Base-by-base conservation (phyloP, 1,140 invertebrate genomes). In the Lepidurus arcticus region DNA sequence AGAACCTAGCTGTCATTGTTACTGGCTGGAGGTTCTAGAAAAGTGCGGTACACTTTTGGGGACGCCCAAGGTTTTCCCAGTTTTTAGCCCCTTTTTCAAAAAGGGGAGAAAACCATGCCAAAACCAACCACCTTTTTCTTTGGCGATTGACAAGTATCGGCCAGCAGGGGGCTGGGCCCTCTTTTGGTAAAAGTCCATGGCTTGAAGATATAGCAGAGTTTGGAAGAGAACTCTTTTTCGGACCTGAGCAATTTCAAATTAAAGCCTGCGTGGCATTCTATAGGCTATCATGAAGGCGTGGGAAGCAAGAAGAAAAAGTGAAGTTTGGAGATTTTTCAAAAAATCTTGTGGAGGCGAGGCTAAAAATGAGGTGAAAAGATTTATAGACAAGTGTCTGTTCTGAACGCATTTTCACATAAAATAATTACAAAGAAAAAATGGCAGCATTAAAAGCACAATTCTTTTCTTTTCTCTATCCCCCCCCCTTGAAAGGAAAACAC, bases 341-440 rank as follows among this genome's bases (percentile, higher is more conserved):
- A 65, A 65, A 65, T 65, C 5, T 13, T 65, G 21, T n/a, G 53
- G 13, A 65, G 53, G 53, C 34, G 34, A 34, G 34, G 34, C 34
- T 34, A 34, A 34, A 34, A 34, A 3, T 34, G 2, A 34, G 34
- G 53, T 65, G 21, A 13, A 65, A 21, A 65, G 53, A 65, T 65
- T 65, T 65, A 65, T 65, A 65, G 53, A 21, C n/a, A 65, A 13
- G 16, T 65, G 53, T 65, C 53, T 65, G 53, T 65, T 65, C 53
- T 21, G 16, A 65, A 21, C 53, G n/a, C 53, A 65, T 65, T 65
- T 65, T 16, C 53, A n/a, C 53, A 65, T 65, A 65, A 65, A 21
- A 65, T 65, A n/a, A 65, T 65, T 65, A 65, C 53, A 65, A 65
- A 65, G 21, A 65, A 65, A 65, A 65, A 65, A 65, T 65, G 53